Conservation (phyloP, 2,888 invertebrate species). For the Eristalis pertinax region DNA sequence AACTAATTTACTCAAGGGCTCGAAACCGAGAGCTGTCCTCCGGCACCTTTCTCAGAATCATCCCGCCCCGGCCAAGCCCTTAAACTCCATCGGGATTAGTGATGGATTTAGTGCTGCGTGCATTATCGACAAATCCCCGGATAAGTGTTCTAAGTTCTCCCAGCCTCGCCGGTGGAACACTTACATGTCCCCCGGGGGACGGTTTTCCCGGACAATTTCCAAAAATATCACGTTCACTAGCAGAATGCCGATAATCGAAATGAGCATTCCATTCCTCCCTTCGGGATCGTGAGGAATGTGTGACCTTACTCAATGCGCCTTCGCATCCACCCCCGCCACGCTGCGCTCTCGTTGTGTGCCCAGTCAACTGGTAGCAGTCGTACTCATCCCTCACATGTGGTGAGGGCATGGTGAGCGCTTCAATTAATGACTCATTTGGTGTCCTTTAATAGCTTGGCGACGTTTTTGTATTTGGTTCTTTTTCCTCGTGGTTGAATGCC, state of each 20-base stretch:
- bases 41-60: neutral
- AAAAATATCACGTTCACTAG: conserved; percentile 59
- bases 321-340: neutral
- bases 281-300: conserved; percentile 39
- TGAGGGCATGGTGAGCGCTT: conserved; percentile 63
- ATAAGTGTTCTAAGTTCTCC: conserved; percentile 53
- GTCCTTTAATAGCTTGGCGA: conserved; percentile 68
- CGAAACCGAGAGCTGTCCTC: neutral
- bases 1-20: neutral
- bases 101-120: conserved; percentile 65
- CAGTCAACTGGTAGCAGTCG: neutral
- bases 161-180: neutral
- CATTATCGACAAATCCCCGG: conserved; percentile 44
- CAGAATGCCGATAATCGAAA: conserved; percentile 22
- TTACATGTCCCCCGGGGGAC: conserved; percentile 8
- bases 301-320: conserved; percentile 60
- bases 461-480: conserved; percentile 29
- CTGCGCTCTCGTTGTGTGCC: neutral
- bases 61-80: neutral
- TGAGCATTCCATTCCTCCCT: conserved; percentile 58
- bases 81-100: conserved; percentile 38
- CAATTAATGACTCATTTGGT: conserved; percentile 72
- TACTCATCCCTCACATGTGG: conserved; percentile 60
- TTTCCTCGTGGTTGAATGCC: neutral
- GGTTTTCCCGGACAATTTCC: conserved; percentile 39